A percentile compares a stretch with the other conserved stretches of the same genome.
Evolutionary conservation across 1,140 invertebrate genomes (phyloP).

Genomic region (Parasteatoda tepidariorum): DNA sequence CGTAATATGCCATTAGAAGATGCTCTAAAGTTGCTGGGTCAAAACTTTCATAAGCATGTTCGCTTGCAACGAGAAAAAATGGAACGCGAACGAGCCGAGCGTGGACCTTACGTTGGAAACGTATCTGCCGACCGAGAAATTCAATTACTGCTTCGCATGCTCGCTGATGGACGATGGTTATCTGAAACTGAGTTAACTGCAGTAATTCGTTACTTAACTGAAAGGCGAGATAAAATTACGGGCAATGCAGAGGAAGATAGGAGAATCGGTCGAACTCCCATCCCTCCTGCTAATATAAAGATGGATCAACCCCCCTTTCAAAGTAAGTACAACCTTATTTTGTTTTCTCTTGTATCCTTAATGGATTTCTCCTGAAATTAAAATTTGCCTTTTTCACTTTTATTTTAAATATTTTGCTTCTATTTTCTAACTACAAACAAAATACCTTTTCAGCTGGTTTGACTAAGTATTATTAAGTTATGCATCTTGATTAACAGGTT

Average conservation of each 20-base stretch:
- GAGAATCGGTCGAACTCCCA: background rate
- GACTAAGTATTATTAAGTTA: no score
- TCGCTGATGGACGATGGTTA: constrained; percentile 83
- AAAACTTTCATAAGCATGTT: constrained; percentile 84
- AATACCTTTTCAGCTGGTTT: no score
- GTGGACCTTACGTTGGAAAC: constrained; percentile 35
- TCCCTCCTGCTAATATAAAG: constrained; percentile 24
- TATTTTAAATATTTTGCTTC: no score
- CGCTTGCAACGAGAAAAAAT: constrained; percentile 58
- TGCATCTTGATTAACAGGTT: no score
- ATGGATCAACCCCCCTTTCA: constrained; percentile 10
- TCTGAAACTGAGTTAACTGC: constrained; percentile 84
- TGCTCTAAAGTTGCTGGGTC: constrained; percentile 80
- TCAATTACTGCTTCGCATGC: constrained; percentile 80
- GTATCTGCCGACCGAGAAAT: constrained; percentile 50
- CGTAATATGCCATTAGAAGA: constrained; percentile 95
- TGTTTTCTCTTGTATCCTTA: background rate
- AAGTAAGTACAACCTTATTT: constrained; percentile 24
- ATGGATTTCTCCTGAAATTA: no score
- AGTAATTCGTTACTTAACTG: constrained; percentile 82
- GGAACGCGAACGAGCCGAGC: constrained; percentile 48
- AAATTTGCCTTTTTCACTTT: no score
- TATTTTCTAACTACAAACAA: no score
- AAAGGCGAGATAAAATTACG: constrained; percentile 73
- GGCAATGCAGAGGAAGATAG: constrained; percentile 12